phyloP scores from a whole-genome alignment of 2,113 vertebrate genomes.

The Rhinichthys klamathensis region DNA sequence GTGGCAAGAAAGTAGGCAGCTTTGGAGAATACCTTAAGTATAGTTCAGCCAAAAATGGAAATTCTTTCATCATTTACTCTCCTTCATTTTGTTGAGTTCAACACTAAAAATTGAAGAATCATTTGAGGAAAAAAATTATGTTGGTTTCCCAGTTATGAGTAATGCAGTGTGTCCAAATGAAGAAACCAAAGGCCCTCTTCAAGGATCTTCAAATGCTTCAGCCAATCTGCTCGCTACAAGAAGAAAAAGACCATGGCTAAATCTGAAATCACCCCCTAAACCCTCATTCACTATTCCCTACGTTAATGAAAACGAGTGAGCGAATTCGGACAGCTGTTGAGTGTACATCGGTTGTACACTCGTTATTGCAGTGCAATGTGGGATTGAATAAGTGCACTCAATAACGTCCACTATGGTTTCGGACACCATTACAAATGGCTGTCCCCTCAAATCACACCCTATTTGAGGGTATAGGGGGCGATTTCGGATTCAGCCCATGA shows the following conservation, averaged over 20 bases:
- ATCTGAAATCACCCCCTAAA: too few relatives aligned
- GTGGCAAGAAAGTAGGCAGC: not conserved
- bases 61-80: not conserved
- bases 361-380: too few relatives aligned
- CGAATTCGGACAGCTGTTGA: too few relatives aligned
- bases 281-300: too few relatives aligned
- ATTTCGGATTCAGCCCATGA: not conserved
- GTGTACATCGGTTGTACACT: too few relatives aligned
- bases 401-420: too few relatives aligned
- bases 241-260: not conserved
- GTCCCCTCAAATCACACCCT: too few relatives aligned
- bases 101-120: not conserved
- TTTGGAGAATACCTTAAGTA: too few relatives aligned
- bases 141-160: not conserved
- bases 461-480: too few relatives aligned
- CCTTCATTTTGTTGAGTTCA: not conserved
- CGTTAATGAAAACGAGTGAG: too few relatives aligned
- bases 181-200: not conserved
- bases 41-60: not conserved
- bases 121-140: not conserved
- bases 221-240: not conserved
- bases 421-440: too few relatives aligned
- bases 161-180: not conserved
- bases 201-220: not conserved
- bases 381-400: too few relatives aligned